phyloP scores from a whole-genome alignment of 2,113 vertebrate species.

The Neotragus moschatus region DNA sequence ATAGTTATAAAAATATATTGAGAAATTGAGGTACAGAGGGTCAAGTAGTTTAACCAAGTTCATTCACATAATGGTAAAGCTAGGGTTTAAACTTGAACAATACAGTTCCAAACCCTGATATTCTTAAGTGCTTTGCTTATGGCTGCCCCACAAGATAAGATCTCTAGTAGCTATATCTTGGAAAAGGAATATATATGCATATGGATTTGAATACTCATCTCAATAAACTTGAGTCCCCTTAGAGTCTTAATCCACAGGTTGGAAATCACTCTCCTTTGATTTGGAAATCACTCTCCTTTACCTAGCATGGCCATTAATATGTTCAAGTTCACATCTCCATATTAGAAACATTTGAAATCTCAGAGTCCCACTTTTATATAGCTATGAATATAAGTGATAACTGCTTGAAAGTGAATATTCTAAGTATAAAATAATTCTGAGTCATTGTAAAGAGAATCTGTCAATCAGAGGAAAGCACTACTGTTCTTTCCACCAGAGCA shows the following conservation, averaged over 20 bases:
- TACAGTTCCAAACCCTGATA: not conserved
- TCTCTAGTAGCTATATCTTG: not conserved
- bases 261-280: not conserved
- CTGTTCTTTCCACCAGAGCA: not conserved
- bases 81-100: not conserved
- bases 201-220: not conserved
- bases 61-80: not conserved
- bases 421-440: not conserved
- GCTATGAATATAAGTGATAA: not conserved
- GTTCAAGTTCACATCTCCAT: not conserved
- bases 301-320: not conserved
- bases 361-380: not conserved
- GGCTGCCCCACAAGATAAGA: not conserved
- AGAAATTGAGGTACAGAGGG: not conserved
- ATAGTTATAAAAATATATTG: not conserved
- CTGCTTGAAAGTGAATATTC: not conserved
- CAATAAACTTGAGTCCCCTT: not conserved
- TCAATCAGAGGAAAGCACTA: not conserved
- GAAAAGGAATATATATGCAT: not conserved
- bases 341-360: not conserved
- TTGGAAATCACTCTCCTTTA: not conserved
- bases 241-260: not conserved
- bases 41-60: not conserved
- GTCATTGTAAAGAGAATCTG: not conserved
- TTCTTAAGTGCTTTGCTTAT: not conserved